Evolutionary conservation across 2,888 invertebrate species (phyloP).

Genomic region (Pyrocoelia pectoralis): DNA sequence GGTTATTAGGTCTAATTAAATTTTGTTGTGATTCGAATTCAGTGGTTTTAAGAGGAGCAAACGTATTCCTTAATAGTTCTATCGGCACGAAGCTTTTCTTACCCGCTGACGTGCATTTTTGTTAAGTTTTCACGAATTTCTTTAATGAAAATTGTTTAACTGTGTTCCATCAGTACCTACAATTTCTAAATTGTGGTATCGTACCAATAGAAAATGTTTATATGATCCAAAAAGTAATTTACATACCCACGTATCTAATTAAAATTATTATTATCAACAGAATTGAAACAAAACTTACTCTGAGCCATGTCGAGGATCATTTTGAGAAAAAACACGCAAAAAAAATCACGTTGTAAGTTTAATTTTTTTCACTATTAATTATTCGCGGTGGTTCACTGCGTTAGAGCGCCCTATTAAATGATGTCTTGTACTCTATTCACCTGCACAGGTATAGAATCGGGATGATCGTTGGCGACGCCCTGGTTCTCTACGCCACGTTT

Average conservation of each 20-base stretch:
- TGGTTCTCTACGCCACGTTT: constrained; percentile 58
- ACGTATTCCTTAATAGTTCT: constrained; percentile 19
- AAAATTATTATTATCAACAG: background rate
- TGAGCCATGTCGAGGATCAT: constrained; percentile 40
- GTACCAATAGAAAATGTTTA: no score
- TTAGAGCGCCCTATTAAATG: constrained; percentile 24
- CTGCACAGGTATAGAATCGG: constrained; percentile 52
- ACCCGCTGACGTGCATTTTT: no score
- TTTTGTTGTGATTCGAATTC: constrained; percentile 36
- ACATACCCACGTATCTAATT: no score
- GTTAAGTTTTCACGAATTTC: no score
- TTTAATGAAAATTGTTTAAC: no score
- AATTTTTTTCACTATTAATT: constrained; percentile 25
- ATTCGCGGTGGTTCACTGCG: constrained; percentile 26
- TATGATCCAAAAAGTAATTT: no score
- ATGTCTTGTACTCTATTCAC: constrained; percentile 45
- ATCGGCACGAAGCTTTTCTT: background rate
- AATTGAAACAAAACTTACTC: constrained; percentile 42
- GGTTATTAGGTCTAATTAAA: constrained; percentile 37
- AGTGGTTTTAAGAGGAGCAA: constrained; percentile 24
- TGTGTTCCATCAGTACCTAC: no score
- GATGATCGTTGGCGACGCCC: constrained; percentile 57
- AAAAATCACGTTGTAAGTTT: constrained; percentile 24
- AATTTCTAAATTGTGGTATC: no score
- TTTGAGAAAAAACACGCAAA: constrained; percentile 27